Evolutionary conservation across 2,797 vertebrate genomes (phyloP), one percentile per base, ranked within the genome.

Genomic region (Telmatherina bonti): DNA sequence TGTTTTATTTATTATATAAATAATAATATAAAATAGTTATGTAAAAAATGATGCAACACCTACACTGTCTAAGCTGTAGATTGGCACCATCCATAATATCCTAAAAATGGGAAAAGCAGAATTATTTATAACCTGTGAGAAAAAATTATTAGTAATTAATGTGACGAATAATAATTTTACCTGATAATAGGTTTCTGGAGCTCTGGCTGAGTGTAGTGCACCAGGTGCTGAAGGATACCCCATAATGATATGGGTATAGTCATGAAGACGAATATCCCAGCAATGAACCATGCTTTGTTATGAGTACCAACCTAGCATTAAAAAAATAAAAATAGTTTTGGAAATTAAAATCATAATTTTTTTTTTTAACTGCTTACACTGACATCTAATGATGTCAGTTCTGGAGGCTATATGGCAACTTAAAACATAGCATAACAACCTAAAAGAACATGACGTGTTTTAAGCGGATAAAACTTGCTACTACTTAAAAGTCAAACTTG

Each of bases 71-170:
- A 99, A 93, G 86, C 98, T 99, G 93, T 98, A 99, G 90, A 99
- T 99, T 18, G 98, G 98, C 70, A 99, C 98, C 98, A 99, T 99
- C 98, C 98, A 99, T 72, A 99, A 94, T 91, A 99, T 99, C 88
- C 98, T 99, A 88, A 75, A 75, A 18, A 58, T 5, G 41, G 55
- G 11, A 24, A 51, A 27, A 45, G 54, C 69, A 47, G 0, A 54
- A 24, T 3, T 0, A 4, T 51, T 57, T 35, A 9, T 11, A 29
- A 38, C 0, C 20, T 27, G 12, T 59, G 59, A 45, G 1, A 79
- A 33, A 18, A 9, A 15, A 13, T 24, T 49, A 26, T 20, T 71
- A 20, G 31, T 38, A 9, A 18, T 35, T 41, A 13, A 66, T 24
- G 2, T 51, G 10, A 55, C 1, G 74, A 58, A 51, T 2, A 52